Evolutionary conservation across 2,797 vertebrate species (phyloP).

Genomic region (Amniataba percoides): DNA sequence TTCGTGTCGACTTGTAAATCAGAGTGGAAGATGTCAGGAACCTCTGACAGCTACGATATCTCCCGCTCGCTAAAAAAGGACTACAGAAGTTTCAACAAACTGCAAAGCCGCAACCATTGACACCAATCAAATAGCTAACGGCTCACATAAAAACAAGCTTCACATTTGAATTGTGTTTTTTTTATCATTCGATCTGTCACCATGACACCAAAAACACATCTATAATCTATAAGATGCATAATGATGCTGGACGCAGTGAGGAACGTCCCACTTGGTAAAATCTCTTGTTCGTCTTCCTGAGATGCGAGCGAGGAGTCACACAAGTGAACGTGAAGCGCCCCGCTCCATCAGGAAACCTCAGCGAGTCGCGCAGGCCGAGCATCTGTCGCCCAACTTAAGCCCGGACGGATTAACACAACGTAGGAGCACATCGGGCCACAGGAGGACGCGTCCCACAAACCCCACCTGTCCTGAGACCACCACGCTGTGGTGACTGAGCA

Average conservation of each 20-base stretch:
- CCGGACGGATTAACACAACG: slow-evolving; percentile 28
- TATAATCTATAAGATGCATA: no score
- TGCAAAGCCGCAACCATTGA: not conserved
- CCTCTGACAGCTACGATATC: not conserved
- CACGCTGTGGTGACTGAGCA: not conserved
- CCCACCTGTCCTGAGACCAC: not conserved
- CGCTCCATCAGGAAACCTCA: slow-evolving; percentile 10
- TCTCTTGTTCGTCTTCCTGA: not conserved
- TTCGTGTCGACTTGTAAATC: not conserved
- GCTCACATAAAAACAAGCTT: not conserved
- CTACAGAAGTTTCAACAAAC: not conserved
- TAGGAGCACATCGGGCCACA: slow-evolving; percentile 1
- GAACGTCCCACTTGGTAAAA: not conserved
- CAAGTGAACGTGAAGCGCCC: not conserved
- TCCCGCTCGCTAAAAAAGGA: not conserved
- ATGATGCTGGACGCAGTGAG: not conserved
- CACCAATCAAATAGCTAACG: not conserved
- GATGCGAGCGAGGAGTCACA: not conserved
- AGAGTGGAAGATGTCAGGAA: not conserved
- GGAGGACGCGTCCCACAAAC: slow-evolving; percentile 16
- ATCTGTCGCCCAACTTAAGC: slow-evolving; percentile 45
- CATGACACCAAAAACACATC: no score
- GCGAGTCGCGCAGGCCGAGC: slow-evolving; percentile 11
- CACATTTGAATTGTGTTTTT: no score
- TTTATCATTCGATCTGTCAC: no score